These are phyloP conservation scores for Apoda limacodes DNA, from an alignment of 2,888 invertebrate species.

Conservation along the genomic window DNA sequence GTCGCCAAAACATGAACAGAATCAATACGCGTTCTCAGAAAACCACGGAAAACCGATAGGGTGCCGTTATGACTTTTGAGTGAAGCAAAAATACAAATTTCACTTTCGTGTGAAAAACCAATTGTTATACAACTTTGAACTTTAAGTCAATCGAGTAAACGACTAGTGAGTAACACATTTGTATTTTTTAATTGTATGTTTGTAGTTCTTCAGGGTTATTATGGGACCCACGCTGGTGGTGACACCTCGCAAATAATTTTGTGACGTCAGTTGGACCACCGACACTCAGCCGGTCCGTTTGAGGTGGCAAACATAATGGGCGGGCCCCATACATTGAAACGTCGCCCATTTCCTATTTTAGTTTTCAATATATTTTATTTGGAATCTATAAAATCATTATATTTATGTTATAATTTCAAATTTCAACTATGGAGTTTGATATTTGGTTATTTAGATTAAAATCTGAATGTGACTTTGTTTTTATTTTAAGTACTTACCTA, in stretches of 20 bases:
- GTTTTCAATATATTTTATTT: too few relatives aligned
- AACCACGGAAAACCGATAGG: slow-evolving; percentile 53
- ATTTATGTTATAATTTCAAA: too few relatives aligned
- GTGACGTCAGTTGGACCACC: slow-evolving; percentile 27
- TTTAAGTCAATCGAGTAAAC: slow-evolving; percentile 14
- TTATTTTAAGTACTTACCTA: too few relatives aligned
- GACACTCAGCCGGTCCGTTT: slow-evolving; percentile 33
- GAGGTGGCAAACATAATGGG: slow-evolving; percentile 28
- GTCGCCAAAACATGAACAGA: slow-evolving; percentile 41
- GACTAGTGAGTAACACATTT: slow-evolving; percentile 4
- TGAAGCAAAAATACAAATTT: slow-evolving; percentile 22
- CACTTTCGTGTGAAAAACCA: slow-evolving; percentile 12
- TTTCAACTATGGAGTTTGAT: too few relatives aligned
- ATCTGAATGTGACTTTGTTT: too few relatives aligned
- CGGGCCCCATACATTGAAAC: slow-evolving; percentile 6
- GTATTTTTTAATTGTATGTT: not conserved
- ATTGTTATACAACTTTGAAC: slow-evolving; percentile 14
- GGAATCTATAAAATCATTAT: too few relatives aligned
- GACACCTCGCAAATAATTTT: slow-evolving; percentile 47
- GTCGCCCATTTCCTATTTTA: not conserved
- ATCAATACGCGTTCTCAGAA: slow-evolving; percentile 45
- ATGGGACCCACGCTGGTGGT: slow-evolving; percentile 40
- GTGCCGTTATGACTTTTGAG: slow-evolving; percentile 38
- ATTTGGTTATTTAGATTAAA: too few relatives aligned
- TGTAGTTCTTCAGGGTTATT: slow-evolving; percentile 26